A percentile compares a stretch with the other conserved stretches of the same genome.
These are phyloP conservation scores for Hartigia nigra DNA, from an alignment of 2,888 invertebrate species.

Conservation along the genomic window DNA sequence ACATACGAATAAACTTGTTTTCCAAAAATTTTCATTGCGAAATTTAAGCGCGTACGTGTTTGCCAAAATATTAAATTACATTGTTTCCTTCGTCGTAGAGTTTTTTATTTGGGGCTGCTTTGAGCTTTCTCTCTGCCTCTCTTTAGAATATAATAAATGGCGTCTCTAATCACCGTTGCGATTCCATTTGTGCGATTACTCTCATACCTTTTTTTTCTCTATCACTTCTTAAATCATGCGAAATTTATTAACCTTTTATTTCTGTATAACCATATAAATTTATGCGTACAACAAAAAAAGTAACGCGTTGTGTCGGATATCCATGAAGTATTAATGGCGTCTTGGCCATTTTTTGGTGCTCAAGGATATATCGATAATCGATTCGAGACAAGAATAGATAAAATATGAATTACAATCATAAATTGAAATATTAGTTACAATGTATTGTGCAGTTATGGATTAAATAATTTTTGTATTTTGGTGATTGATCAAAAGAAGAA, in stretches of 20 bases:
- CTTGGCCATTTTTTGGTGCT: neutral
- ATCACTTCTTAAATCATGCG: neutral
- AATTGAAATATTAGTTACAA: no score
- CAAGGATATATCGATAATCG: no score
- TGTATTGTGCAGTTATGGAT: no score
- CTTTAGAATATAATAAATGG: neutral
- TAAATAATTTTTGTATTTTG: no score
- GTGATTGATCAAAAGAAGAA: no score
- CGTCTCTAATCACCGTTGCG: neutral
- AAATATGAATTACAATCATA: no score
- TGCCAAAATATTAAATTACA: neutral
- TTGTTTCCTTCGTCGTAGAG: neutral
- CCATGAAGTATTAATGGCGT: neutral
- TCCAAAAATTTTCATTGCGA: neutral
- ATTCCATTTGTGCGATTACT: neutral
- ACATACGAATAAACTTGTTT: neutral
- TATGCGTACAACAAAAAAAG: neutral
- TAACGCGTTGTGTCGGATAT: neutral
- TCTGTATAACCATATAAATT: neutral
- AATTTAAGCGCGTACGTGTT: neutral
- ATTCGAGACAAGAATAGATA: no score
- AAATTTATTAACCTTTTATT: neutral
- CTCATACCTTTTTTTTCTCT: neutral
- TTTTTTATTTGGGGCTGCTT: neutral
- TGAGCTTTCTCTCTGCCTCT: neutral